These are phyloP conservation scores for Lamellibrachia satsuma DNA, from an alignment of 2,888 invertebrate species.

Conservation along the genomic window DNA sequence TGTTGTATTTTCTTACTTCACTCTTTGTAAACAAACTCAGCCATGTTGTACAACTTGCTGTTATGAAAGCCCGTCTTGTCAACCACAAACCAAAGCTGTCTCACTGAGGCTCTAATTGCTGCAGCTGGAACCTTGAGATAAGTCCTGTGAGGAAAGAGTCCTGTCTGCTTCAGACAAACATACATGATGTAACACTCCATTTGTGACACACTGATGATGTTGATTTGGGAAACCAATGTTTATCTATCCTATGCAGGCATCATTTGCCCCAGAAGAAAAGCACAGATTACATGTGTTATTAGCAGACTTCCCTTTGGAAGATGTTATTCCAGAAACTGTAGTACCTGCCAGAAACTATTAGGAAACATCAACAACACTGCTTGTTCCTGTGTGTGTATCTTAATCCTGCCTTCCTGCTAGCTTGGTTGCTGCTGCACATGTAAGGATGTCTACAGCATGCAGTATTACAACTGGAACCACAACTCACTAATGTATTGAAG, in stretches of 20 bases:
- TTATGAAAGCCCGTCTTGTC: background rate
- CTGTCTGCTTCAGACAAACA: background rate
- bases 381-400: background rate
- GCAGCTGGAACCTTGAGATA: background rate
- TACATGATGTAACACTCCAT: background rate
- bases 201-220: background rate
- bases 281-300: background rate
- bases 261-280: background rate
- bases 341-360: background rate
- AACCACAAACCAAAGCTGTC: background rate
- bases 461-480: background rate
- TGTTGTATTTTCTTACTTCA: background rate
- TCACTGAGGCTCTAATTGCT: constrained; percentile 3
- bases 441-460: background rate
- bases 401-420: background rate
- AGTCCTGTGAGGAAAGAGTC: background rate
- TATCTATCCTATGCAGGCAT: background rate
- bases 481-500: background rate
- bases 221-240: background rate
- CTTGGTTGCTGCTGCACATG: background rate
- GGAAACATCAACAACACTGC: background rate
- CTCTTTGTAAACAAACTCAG: background rate
- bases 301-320: background rate
- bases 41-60: background rate
- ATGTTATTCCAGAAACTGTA: background rate